Base-by-base conservation (phyloP, 1,140 invertebrate genomes). In the Cherax destructor region DNA sequence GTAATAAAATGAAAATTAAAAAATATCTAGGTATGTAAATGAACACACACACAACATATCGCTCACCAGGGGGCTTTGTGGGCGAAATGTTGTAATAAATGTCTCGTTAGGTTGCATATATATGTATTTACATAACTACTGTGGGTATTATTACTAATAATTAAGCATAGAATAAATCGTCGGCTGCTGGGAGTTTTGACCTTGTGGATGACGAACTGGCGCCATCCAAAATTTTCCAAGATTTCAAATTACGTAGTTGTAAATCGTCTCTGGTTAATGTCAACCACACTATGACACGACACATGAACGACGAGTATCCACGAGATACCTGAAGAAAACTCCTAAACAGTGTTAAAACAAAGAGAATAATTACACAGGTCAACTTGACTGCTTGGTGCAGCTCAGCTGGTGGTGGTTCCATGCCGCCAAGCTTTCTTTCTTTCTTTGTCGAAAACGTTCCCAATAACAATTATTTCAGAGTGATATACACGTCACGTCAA, bases 141-240 rank as follows among this genome's bases (percentile, higher is more conserved):
- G 9, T 9, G 13, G 52, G 1, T 4, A 56, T 1, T 56, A 10
- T 7, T 9, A 10, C 5, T 74, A 0, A 9, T 74, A 74, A 74
- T n/a, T 30, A 74, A 10, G 30, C 16, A 74, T 6, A 74, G 30
- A 74, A 21, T 74, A 74, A 6, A 6, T 74, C 24, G 69, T 74
- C 24, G 69, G 69, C 69, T 30, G 7, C 69, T 74, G n/a, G 6
- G 3, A 3, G n/a, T 30, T 11, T 21, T 74, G 69, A 74, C 69
- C 69, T 74, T 74, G 69, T 30, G 69, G 69, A n/a, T 74, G 69
- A 74, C n/a, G 69, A 10, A 30, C 52, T 56, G 69, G 21, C 69
- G 24, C 24, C 69, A 74, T 4, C 69, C 24, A 74, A 74, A 74
- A 74, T 74, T 74, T 74, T 74, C n/a, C 30, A 74, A 74, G 69